These are phyloP conservation scores for Apotomis betuletana DNA, from an alignment of 2,888 invertebrate species.

Conservation along the genomic window DNA sequence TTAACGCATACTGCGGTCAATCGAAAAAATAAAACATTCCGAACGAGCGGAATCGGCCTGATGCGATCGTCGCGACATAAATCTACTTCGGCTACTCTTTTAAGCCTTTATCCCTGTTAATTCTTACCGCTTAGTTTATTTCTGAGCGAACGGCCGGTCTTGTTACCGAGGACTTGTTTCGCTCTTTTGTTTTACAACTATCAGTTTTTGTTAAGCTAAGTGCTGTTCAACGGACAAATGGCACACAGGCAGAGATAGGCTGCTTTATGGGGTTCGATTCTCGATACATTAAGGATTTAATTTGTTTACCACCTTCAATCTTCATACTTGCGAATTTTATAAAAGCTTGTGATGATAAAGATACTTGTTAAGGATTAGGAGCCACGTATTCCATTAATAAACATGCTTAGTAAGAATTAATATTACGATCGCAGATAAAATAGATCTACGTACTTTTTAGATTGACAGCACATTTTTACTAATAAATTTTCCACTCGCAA, in stretches of 20 bases:
- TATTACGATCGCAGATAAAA: too few species aligned
- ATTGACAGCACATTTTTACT: background rate
- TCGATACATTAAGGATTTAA: constrained; percentile 46
- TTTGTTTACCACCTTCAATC: constrained; percentile 24
- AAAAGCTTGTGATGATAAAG: too few species aligned
- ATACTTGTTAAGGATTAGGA: too few species aligned
- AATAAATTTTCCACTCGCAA: background rate
- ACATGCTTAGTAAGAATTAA: too few species aligned
- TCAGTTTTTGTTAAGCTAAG: constrained; percentile 83
- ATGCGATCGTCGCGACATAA: constrained; percentile 82
- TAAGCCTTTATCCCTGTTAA: constrained; percentile 83
- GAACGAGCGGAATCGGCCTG: constrained; percentile 75
- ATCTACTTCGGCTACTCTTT: constrained; percentile 83
- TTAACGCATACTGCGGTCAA: constrained; percentile 61
- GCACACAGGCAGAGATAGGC: constrained; percentile 72
- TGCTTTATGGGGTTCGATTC: constrained; percentile 64
- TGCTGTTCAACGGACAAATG: constrained; percentile 80
- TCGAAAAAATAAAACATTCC: constrained; percentile 70
- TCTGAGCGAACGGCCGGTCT: constrained; percentile 78
- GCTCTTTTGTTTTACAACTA: constrained; percentile 81
- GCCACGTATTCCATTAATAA: too few species aligned
- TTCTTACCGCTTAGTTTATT: constrained; percentile 84
- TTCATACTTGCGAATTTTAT: too few species aligned
- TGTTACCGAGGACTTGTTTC: constrained; percentile 74
- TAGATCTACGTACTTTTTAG: too few species aligned